These are phyloP conservation scores for Stenodema calcarata DNA, from an alignment of 2,888 invertebrate genomes.

Conservation along the genomic window DNA sequence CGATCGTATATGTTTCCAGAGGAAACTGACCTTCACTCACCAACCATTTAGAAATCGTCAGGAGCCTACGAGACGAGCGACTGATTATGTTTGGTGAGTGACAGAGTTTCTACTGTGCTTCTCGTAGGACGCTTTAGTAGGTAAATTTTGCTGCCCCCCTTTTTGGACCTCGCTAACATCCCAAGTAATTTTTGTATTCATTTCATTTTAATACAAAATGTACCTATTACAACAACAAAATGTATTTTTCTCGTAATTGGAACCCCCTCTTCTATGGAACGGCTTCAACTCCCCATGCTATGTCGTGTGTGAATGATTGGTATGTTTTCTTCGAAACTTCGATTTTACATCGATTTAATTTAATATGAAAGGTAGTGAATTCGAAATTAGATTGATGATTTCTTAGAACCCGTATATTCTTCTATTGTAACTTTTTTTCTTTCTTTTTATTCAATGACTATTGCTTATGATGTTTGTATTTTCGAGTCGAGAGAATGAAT, in stretches of 20 bases:
- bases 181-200: background rate
- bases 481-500: no score
- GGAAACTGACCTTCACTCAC: conserved; percentile 44
- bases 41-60: conserved; percentile 20
- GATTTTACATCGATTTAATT: background rate
- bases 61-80: conserved; percentile 34
- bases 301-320: conserved; percentile 28
- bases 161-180: conserved; percentile 10
- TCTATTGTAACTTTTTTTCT: background rate
- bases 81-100: conserved; percentile 44
- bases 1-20: conserved; percentile 46
- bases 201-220: background rate
- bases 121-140: conserved; percentile 43
- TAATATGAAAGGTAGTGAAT: background rate
- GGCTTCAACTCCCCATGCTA: background rate
- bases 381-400: background rate
- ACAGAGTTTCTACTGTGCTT: conserved; percentile 12
- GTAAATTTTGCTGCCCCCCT: conserved; percentile 7
- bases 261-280: background rate
- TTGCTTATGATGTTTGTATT: no score
- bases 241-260: background rate
- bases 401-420: background rate
- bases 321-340: background rate
- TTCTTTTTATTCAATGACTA: background rate
- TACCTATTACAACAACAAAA: background rate